Conservation (phyloP, 2,888 invertebrate species). For the Thymelicus sylvestris region DNA sequence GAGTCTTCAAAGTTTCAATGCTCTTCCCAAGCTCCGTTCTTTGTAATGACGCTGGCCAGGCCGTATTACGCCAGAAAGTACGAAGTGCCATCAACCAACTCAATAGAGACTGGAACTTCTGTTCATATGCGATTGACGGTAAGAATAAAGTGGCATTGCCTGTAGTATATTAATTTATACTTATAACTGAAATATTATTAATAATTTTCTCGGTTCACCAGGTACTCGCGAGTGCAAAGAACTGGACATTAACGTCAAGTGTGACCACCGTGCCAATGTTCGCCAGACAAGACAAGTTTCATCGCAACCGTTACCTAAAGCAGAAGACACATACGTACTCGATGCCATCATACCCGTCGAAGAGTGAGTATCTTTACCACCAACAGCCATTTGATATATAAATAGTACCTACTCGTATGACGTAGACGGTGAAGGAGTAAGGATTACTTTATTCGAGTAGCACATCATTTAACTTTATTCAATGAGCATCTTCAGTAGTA, state of each 20-base stretch:
- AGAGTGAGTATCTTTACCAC: conserved; percentile 87
- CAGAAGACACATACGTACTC: conserved; percentile 92
- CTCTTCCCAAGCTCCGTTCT: conserved; percentile 98
- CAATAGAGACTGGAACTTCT: conserved; percentile 98
- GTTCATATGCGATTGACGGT: conserved; percentile 95
- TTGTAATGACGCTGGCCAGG: conserved; percentile 97
- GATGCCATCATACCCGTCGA: conserved; percentile 93
- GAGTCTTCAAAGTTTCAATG: conserved; percentile 97
- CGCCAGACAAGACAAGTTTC: conserved; percentile 87
- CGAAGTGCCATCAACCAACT: conserved; percentile 94
- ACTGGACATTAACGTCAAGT: conserved; percentile 95
- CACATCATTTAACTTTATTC: background rate
- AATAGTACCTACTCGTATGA: conserved; percentile 3
- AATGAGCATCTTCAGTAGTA: background rate
- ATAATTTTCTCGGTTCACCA: conserved; percentile 47
- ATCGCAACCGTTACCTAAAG: conserved; percentile 82
- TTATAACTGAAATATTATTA: background rate
- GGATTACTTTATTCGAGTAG: conserved; percentile 22
- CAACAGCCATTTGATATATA: background rate
- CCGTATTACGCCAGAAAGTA: conserved; percentile 95
- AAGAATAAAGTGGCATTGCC: conserved; percentile 39
- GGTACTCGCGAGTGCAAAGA: conserved; percentile 94
- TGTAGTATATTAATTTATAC: background rate
- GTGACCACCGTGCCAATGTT: conserved; percentile 90
- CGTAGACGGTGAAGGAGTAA: conserved; percentile 23